phyloP scores from a whole-genome alignment of 2,797 vertebrate species.

The Tragelaphus eurycerus region DNA sequence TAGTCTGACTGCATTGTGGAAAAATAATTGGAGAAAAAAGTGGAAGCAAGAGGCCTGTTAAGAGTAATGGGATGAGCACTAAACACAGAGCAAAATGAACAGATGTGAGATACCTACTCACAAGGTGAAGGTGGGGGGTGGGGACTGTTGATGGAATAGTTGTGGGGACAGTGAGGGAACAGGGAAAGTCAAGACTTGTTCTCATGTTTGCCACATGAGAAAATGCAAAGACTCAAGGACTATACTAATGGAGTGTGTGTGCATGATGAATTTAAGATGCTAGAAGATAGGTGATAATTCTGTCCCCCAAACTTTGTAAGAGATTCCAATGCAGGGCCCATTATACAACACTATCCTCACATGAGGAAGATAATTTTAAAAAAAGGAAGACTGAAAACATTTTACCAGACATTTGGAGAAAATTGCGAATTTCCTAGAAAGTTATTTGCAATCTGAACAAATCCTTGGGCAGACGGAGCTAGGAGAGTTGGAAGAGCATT shows the following conservation, averaged over 20 bases:
- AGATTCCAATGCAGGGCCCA: background rate
- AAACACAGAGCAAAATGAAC: background rate
- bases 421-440: conserved; percentile 39
- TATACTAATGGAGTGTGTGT: background rate
- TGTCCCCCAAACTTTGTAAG: background rate
- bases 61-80: background rate
- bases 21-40: background rate
- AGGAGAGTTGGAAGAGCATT: conserved; percentile 4
- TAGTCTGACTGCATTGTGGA: background rate
- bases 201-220: background rate
- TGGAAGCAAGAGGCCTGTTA: background rate
- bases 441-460: background rate
- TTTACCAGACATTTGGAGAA: conserved; percentile 7
- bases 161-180: too few species aligned
- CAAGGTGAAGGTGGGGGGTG: background rate
- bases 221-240: background rate
- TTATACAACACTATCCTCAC: background rate
- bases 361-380: background rate
- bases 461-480: conserved; percentile 48
- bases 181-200: background rate
- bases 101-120: background rate
- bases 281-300: background rate
- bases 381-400: background rate
- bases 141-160: background rate
- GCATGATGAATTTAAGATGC: background rate